Percentiles rank a stretch among this genome's conserved stretches.
These are phyloP conservation scores for Lophotriccus pileatus DNA, from an alignment of 2,797 vertebrate species.

Conservation along the genomic window DNA sequence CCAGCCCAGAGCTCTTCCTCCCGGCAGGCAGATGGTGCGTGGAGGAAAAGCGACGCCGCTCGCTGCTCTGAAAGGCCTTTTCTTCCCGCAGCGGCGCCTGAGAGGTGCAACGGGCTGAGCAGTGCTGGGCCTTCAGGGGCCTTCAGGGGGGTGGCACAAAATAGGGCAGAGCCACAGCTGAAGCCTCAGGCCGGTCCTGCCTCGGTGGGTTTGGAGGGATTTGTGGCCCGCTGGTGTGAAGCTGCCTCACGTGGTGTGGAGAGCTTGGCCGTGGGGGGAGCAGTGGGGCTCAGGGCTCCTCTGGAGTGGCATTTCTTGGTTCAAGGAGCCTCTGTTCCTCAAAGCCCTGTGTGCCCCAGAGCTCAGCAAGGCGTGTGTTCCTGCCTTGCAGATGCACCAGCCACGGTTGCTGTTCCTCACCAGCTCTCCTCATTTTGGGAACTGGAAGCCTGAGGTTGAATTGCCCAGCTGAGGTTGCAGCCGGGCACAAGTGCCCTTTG, in stretches of 20 bases:
- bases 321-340: neutral
- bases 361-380: fast-evolving
- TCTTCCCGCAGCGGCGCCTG: neutral
- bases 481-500: neutral
- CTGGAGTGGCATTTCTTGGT: fast-evolving
- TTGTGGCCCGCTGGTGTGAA: fast-evolving
- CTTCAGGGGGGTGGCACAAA: neutral
- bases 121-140: neutral
- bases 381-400: neutral
- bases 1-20: conserved; percentile 25
- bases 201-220: neutral
- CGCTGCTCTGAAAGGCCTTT: neutral
- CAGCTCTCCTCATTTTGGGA: neutral
- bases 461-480: neutral
- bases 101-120: neutral
- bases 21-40: conserved; percentile 47
- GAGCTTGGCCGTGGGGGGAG: fast-evolving
- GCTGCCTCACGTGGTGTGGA: fast-evolving
- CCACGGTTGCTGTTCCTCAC: neutral
- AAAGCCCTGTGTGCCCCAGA: fast-evolving
- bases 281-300: fast-evolving
- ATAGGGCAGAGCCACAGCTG: neutral
- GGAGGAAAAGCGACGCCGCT: neutral
- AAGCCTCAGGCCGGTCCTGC: fast-evolving
- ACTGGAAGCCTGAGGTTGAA: neutral